Base-by-base conservation (phyloP, 1,140 invertebrate genomes). In the Idris sp. region DNA sequence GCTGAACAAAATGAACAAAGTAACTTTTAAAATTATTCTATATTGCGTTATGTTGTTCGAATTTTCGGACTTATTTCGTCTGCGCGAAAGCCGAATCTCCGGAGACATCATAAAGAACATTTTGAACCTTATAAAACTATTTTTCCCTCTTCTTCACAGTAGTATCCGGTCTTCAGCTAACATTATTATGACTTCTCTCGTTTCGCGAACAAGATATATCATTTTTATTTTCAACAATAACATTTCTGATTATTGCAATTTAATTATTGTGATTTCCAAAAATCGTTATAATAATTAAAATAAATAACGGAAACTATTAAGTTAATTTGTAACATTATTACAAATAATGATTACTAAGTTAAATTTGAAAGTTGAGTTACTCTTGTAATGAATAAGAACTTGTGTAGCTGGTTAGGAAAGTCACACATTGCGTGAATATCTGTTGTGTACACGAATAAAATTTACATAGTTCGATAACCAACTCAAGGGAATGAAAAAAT, bases 1-100 rank as follows among this genome's bases (percentile, higher is more conserved):
- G 78, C 82, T 74, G 72, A 73, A 81, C n/a, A 80, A 82, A 83
- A 84, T 79, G 82, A 84, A 84, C 67, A 81, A 83, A 82, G 76
- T 84, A 49, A 67, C 54, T 62, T 68, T 67, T 61, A 74, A 61
- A 74, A 62, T 74, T 74, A 62, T 67, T 62, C 71, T 68, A 68
- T 68, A 67, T 62, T 44, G 62, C 38, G 13, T 46, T 44, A 28
- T 68, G 62, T 67, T 74, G 68, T 68, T 68, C 51, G 48, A 41
- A 14, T 28, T 26, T 53, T 19, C 44, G 33, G 48, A 48, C 59
- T 22, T 26, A 18, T 18, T 31, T 25, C 31, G 22, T 36, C 25
- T 13, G 14, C 53, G 40, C 10, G 19, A 65, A 38, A 22, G 44
- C 16, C 31, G 19, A 56, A 48, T 43, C 61, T 25, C 10, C 14